Evolutionary conservation across 2,797 vertebrate genomes (phyloP).

Genomic region (Aplochiton taeniatus): DNA sequence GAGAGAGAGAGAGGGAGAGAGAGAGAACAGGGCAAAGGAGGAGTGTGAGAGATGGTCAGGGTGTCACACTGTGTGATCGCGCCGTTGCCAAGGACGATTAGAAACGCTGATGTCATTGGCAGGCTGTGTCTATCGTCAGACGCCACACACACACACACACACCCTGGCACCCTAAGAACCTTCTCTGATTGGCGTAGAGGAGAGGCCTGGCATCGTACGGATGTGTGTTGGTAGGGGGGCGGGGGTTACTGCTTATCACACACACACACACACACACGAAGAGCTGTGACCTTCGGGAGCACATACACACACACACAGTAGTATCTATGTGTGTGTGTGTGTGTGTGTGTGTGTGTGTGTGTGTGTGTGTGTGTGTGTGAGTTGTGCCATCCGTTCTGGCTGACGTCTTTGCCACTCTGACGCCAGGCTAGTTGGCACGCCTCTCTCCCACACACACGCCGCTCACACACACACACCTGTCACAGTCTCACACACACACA

Average conservation of each 20-base stretch:
- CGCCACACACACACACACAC: slow-evolving; percentile 10
- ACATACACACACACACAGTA: not conserved
- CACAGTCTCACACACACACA: not conserved
- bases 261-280: not conserved
- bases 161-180: not conserved
- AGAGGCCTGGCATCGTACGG: slow-evolving; percentile 35
- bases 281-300: too few relatives aligned
- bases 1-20: slow-evolving; percentile 27
- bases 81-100: slow-evolving; percentile 35
- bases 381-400: slow-evolving; percentile 35
- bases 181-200: slow-evolving; percentile 52
- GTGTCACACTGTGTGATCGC: slow-evolving; percentile 37
- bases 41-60: slow-evolving; percentile 19
- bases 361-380: too few relatives aligned
- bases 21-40: not conserved
- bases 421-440: not conserved
- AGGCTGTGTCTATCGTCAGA: slow-evolving; percentile 35
- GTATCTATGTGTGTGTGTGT: too few relatives aligned
- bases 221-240: slow-evolving; percentile 12
- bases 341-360: slow-evolving; percentile 8
- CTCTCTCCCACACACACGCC: slow-evolving; percentile 1
- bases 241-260: not conserved
- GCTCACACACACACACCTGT: slow-evolving; percentile 3
- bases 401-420: slow-evolving; percentile 26
- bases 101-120: slow-evolving; percentile 49